Evolutionary conservation across 2,888 invertebrate species (phyloP), one percentile per base, ranked within the genome.

Genomic region (Seira musarum): DNA sequence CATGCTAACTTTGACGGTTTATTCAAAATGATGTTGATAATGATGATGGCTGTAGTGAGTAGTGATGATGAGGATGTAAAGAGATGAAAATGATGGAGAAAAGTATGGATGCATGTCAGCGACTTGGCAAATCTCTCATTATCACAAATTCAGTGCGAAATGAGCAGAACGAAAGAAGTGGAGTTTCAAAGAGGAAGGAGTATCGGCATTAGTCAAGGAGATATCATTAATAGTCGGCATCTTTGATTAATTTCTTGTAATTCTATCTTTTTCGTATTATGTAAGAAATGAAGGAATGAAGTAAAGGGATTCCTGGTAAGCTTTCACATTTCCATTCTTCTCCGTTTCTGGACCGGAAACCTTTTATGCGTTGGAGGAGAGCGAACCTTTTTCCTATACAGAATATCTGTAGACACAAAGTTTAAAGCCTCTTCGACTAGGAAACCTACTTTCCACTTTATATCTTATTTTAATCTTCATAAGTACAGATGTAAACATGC

Each of bases 211-310:
- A 71, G 61, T 72, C 71, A 72, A 78, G 78, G 64, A 49, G 61
- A 70, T 70, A 53, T 70, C 70, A 77, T 77, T 77, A 65, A 30
- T 60, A 64, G 53, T 53, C 35, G 17, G 71, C 60, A 5, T 24
- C 61, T 66, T 71, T 78, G 71, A 78, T 72, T 78, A 71, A 78
- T 78, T 71, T 57, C 64, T 66, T 70, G 22, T 66, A 64, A 64
- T 70, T 60, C 46, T 60, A 53, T 60, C 30, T n/a, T 68, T 67
- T 46, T 61, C 60, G n/a, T 40, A 60, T 74, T 67, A 60, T 19
- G 13, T 67, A 49, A 49, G 17, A 49, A 49, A n/a, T 49, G 49
- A 49, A 49, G 17, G 15, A 49, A n/a, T 49, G 49, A 49, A n/a
- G 49, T n/a, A 49, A 49, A 49, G 49, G 15, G 15, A 15, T 49